Evolutionary conservation across 2,113 vertebrate species (phyloP), one percentile per base, ranked within the genome.

Genomic region (Nycticryphes semicollaris): DNA sequence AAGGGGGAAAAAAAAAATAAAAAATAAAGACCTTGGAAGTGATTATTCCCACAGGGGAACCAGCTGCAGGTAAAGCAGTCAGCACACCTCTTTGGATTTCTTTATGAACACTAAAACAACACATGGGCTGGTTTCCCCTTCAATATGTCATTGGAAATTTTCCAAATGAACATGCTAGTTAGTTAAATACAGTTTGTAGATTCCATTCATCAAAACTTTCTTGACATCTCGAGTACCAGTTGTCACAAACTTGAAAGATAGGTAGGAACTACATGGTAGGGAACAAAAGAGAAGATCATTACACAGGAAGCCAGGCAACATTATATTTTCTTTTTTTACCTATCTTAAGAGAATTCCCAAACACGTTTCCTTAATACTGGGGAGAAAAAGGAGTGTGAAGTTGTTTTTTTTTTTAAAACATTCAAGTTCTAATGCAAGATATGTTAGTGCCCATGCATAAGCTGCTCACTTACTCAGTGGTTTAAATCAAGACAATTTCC

Each of bases 131-230:
- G 66, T 92, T 83, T 73, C 91, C 95, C 94, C 93, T 91, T 94
- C 90, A 92, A 13, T 92, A 69, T 94, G 93, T 96, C 95, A 96
- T 84, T 96, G 96, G 89, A 76, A 87, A 93, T 64, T 96, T 89
- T 93, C 88, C 92, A 97, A 84, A 95, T 94, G 85, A 95, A 94
- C 89, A 97, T 88, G 94, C 93, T 97, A 96, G 89, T 94, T 97
- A 95, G 87, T 97, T 97, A 97, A 97, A 97, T 97, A 97, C 97
- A 97, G 95, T 96, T 96, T 97, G 97, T 96, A 91, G 94, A 81
- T 88, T 94, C 88, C 95, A 97, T 86, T 94, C 96, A 97, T 96
- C 95, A 95, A 96, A 96, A 94, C 90, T 97, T 86, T 76, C 96
- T 87, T 90, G 89, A 72, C 96, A 93, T 96, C 85, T 92, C 95